A percentile compares a stretch with the other conserved stretches of the same genome.
phyloP scores from a whole-genome alignment of 2,888 invertebrate species.

The Terebella lapidaria region DNA sequence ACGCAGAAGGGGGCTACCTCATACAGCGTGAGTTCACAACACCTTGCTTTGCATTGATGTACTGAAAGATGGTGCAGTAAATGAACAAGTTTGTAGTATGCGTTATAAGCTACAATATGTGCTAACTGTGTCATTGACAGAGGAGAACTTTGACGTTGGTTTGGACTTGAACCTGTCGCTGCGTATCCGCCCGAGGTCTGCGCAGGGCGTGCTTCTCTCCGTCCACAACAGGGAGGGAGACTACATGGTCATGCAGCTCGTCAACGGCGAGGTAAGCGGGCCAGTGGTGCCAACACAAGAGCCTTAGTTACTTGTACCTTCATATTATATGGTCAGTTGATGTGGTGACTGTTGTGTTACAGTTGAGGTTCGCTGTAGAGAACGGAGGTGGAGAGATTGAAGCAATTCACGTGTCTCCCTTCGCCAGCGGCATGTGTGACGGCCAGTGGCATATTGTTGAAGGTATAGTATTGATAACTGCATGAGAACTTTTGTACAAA shows the following conservation, averaged over 20 bases:
- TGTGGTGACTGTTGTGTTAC: background rate
- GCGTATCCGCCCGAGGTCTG: conserved; percentile 79
- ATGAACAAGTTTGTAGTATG: no score
- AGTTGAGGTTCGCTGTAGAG: conserved; percentile 33
- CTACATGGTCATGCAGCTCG: conserved; percentile 79
- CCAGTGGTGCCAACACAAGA: no score
- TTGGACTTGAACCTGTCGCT: conserved; percentile 72
- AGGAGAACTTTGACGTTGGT: conserved; percentile 75
- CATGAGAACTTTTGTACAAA: no score
- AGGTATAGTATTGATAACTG: conserved; percentile 45
- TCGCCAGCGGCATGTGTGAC: conserved; percentile 69
- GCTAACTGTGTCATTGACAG: conserved; percentile 42
- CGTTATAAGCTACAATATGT: background rate
- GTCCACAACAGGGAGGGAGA: conserved; percentile 59
- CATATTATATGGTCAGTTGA: no score
- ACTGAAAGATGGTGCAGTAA: no score
- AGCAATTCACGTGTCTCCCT: conserved; percentile 60
- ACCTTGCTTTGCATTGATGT: no score
- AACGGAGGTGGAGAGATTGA: conserved; percentile 74
- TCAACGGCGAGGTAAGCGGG: conserved; percentile 79
- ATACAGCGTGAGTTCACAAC: conserved; percentile 59
- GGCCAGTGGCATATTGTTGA: conserved; percentile 87
- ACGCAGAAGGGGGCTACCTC: conserved; percentile 65
- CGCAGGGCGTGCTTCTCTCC: conserved; percentile 78
- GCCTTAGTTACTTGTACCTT: no score